phyloP scores from a whole-genome alignment of 2,888 invertebrate species.

The Hypomecis atomaria region DNA sequence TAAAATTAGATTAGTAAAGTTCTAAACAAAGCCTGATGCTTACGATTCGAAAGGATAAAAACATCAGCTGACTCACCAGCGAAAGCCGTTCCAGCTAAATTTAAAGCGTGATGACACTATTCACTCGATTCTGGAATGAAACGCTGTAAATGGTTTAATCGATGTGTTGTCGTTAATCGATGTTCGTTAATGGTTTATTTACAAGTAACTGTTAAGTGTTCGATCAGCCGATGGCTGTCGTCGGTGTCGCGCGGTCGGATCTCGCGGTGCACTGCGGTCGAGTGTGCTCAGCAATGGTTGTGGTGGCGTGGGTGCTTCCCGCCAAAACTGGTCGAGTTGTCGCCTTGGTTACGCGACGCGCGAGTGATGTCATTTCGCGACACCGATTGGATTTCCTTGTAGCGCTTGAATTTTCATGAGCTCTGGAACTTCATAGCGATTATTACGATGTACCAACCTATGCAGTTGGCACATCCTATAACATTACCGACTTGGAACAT shows the following conservation, averaged over 20 bases:
- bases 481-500: too few species aligned
- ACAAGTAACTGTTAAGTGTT: conserved; percentile 52
- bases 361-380: conserved; percentile 41
- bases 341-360: conserved; percentile 70
- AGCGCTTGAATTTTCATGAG: not conserved
- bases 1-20: not conserved
- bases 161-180: conserved; percentile 20
- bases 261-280: conserved; percentile 83
- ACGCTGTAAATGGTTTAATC: conserved; percentile 18
- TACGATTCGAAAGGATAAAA: not conserved
- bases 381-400: conserved; percentile 18
- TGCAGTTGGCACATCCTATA: too few species aligned
- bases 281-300: conserved; percentile 59
- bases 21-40: not conserved
- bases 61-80: conserved; percentile 20
- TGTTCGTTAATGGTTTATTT: conserved; percentile 28
- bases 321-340: conserved; percentile 81
- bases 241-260: conserved; percentile 69
- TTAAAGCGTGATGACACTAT: conserved; percentile 16
- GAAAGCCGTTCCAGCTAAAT: conserved; percentile 11
- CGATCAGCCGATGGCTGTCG: conserved; percentile 78
- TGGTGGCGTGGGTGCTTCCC: conserved; percentile 69
- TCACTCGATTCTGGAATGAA: conserved; percentile 16
- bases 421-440: too few species aligned
- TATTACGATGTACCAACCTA: too few species aligned